Base-by-base conservation (phyloP, 2,797 vertebrate genomes). In the Microctenopoma steveboyesi region DNA sequence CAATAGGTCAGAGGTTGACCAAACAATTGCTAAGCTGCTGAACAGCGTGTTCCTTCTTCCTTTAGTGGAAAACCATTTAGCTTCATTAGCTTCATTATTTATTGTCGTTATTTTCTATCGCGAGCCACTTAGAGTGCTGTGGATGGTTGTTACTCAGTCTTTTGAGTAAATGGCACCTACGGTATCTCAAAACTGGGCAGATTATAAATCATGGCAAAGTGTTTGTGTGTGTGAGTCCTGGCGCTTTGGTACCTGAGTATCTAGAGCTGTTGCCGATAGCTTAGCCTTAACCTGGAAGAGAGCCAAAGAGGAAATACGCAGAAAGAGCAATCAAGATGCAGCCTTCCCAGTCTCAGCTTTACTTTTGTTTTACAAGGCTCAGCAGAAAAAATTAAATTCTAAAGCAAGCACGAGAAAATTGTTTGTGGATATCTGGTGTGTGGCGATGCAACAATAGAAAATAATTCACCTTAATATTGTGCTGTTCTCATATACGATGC, bases 261-360 rank as follows among this genome's bases (percentile, higher is more conserved):
- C 90, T 4, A 85, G 43, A 53, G 86, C 61, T 67, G 89, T 78
- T 58, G 82, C 85, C 62, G 91, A 79, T 68, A 93, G 74, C 65
- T 88, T 86, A 66, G 85, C 90, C 53, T 91, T 92, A 40, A 93
- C 86, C 92, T 94, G 81, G 54, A 85, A 83, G 61, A 78, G 16
- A 88, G 60, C 76, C 77, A 86, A 40, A 81, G 49, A 82, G 60
- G 49, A 66, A 74, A 83, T 27, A 9, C 27, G 45, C 46, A 64
- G 52, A 47, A 27, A 46, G 18, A 74, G 40, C 48, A 71, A 70
- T 62, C 65, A 72, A 60, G 25, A 61, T 49, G 25, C 33, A n/a
- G 33, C 40, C 51, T 68, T 74, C 58, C 16, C 33, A 52, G 22
- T 27, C 54, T 67, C 40, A 2, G 43, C 28, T 76, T 74, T 56